Base-by-base conservation (phyloP, 2,797 vertebrate species). In the Poecilia wingei region DNA sequence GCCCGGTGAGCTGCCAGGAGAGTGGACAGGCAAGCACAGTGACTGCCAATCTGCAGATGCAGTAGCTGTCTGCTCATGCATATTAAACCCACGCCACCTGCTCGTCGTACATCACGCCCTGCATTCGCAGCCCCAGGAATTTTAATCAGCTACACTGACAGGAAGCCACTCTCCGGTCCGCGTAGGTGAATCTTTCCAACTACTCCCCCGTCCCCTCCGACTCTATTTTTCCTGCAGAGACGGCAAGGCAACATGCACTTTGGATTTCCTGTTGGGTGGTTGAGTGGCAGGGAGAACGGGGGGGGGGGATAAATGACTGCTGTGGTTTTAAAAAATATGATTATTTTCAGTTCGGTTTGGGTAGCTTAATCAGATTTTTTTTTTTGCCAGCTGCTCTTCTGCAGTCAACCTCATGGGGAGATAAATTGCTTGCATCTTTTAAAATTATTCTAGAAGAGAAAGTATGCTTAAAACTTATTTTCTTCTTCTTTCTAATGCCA, bases 21-120 rank as follows among this genome's bases (percentile, higher is more conserved):
- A 92, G 84, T 75, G 77, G 90, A 92, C 91, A 91, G 89, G 90
- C 84, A 46, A 89, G 90, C 91, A 88, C 91, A 89, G 90, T 91
- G 92, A 92, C 90, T 92, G 93, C 92, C 93, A 93, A 86, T 93
- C 93, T 92, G 92, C 91, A 93, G 94, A 95, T 94, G 94, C 92
- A 88, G 91, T 79, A 88, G 86, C 87, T 69, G 90, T 90, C 88
- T 88, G 81, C 92, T 95, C 94, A 93, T 95, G 94, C 93, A 94
- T 94, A 94, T 94, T 94, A 94, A 94, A 92, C 82, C 88, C 88
- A 80, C 91, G 77, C 93, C 94, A 95, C 94, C 94, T 95, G 93
- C 91, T 94, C 80, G 80, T 91, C 91, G 91, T 92, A 94, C 93
- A 95, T 95, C 93, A 94, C 93, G 89, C 92, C 90, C 91, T 88